A percentile compares a stretch with the other conserved stretches of the same genome.
These are phyloP conservation scores for Salvelinus namaycush DNA, from an alignment of 2,113 vertebrate species.

Conservation along the genomic window DNA sequence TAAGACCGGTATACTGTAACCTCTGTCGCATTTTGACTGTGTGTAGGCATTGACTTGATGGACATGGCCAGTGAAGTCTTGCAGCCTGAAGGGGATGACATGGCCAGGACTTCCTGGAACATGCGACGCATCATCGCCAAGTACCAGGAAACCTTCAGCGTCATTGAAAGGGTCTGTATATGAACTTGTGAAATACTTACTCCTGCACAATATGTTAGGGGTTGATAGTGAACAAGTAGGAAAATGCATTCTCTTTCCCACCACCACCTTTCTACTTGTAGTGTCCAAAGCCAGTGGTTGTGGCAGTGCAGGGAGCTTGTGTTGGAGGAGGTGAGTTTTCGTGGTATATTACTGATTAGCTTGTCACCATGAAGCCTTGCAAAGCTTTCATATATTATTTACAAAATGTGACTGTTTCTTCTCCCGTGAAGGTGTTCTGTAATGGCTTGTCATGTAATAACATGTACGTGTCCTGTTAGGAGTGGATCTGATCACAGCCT, in stretches of 20 bases:
- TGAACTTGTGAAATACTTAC: neutral
- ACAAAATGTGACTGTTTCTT: too few species aligned
- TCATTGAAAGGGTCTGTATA: constrained; percentile 82
- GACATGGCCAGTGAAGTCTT: constrained; percentile 75
- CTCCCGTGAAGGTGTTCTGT: too few species aligned
- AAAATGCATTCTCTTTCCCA: neutral
- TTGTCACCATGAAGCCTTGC: neutral
- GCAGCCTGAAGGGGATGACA: constrained; percentile 73
- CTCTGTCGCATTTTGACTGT: neutral
- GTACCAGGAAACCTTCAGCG: constrained; percentile 83
- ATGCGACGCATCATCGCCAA: constrained; percentile 58
- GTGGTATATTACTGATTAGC: neutral
- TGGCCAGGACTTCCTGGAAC: constrained; percentile 79
- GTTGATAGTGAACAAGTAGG: neutral
- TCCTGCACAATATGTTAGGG: neutral
- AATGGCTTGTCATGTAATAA: neutral
- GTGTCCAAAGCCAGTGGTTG: constrained; percentile 88
- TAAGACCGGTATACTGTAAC: too few species aligned
- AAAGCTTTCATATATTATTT: neutral
- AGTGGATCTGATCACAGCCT: constrained; percentile 85
- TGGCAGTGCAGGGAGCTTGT: constrained; percentile 82
- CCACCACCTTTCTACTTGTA: constrained; percentile 44
- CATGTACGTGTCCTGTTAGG: constrained; percentile 63
- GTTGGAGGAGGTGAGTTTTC: constrained; percentile 81
- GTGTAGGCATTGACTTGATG: constrained; percentile 81